A percentile compares a stretch with the other conserved stretches of the same genome.
Evolutionary conservation across 2,888 invertebrate species (phyloP).

Genomic region (Lymantria dispar): DNA sequence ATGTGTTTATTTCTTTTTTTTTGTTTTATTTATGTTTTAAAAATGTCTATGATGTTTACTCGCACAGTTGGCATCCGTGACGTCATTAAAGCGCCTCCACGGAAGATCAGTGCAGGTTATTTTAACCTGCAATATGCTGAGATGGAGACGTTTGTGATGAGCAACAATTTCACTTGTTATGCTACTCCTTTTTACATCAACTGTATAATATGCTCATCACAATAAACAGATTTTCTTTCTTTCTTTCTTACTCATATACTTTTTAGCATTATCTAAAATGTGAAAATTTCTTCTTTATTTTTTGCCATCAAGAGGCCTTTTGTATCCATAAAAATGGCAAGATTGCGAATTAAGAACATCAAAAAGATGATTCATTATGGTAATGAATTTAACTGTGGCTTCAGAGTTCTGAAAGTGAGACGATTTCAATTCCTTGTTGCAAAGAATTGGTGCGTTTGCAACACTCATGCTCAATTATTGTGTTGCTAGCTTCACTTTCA

Average conservation of each 20-base stretch:
- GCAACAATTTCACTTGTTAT: no score
- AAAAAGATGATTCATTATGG: slow-evolving; percentile 9
- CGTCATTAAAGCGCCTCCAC: no score
- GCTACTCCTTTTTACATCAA: no score
- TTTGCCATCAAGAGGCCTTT: background rate
- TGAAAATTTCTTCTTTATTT: background rate
- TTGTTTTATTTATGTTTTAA: no score
- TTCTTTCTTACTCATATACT: background rate
- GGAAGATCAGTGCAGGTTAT: no score
- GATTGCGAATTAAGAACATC: background rate
- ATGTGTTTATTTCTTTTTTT: no score
- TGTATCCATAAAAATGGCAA: slow-evolving; percentile 7
- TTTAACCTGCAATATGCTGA: no score
- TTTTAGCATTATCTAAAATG: background rate
- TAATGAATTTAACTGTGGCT: slow-evolving; percentile 17
- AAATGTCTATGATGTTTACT: no score
- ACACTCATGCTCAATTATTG: slow-evolving; percentile 14
- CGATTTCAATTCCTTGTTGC: slow-evolving; percentile 6
- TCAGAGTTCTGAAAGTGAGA: background rate
- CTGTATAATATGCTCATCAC: no score
- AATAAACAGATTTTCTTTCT: no score
- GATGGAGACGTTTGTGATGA: no score
- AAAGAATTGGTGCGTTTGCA: slow-evolving; percentile 10
- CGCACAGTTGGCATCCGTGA: no score
- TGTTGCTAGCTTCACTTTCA: slow-evolving; percentile 17